phyloP scores from a whole-genome alignment of 2,113 vertebrate species.

The Pollimyrus isidori region DNA sequence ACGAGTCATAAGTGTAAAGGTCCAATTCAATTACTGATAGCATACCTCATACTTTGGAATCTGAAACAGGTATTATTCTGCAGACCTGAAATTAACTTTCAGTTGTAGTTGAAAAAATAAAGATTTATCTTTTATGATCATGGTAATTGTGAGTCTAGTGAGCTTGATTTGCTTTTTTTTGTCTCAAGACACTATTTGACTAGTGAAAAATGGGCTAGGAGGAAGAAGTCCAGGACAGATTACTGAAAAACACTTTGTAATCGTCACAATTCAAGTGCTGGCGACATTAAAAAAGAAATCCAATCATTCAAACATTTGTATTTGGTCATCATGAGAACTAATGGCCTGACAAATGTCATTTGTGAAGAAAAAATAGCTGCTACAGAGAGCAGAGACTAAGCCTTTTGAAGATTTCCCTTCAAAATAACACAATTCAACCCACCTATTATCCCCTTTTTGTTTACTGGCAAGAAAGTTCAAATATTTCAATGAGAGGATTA shows the following conservation, averaged over 20 bases:
- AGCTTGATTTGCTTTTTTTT: not conserved
- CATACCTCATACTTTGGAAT: slow-evolving; percentile 13
- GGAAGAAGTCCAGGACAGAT: slow-evolving; percentile 15
- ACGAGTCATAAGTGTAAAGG: slow-evolving; percentile 47
- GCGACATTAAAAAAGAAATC: slow-evolving; percentile 18
- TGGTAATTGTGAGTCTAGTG: slow-evolving; percentile 13
- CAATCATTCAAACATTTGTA: slow-evolving; percentile 20
- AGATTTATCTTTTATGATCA: not conserved
- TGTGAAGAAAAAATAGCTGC: slow-evolving; percentile 66
- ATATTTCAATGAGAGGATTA: slow-evolving; percentile 86
- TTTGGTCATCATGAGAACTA: slow-evolving; percentile 43
- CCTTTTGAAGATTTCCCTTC: slow-evolving; percentile 79
- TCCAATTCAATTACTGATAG: slow-evolving; percentile 42
- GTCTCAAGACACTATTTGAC: not conserved
- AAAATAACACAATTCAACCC: slow-evolving; percentile 76
- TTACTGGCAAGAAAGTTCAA: slow-evolving; percentile 74
- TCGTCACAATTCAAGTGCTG: slow-evolving; percentile 33
- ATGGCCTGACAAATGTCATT: slow-evolving; percentile 71
- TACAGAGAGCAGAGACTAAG: slow-evolving; percentile 69
- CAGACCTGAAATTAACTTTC: not conserved
- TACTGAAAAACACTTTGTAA: slow-evolving; percentile 23
- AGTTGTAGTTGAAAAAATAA: not conserved
- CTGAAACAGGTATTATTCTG: not conserved
- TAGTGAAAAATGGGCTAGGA: slow-evolving; percentile 19
- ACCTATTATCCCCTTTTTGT: slow-evolving; percentile 77